These are phyloP conservation scores for Chymomyza caudatula DNA, from an alignment of 2,888 invertebrate genomes.

Conservation along the genomic window DNA sequence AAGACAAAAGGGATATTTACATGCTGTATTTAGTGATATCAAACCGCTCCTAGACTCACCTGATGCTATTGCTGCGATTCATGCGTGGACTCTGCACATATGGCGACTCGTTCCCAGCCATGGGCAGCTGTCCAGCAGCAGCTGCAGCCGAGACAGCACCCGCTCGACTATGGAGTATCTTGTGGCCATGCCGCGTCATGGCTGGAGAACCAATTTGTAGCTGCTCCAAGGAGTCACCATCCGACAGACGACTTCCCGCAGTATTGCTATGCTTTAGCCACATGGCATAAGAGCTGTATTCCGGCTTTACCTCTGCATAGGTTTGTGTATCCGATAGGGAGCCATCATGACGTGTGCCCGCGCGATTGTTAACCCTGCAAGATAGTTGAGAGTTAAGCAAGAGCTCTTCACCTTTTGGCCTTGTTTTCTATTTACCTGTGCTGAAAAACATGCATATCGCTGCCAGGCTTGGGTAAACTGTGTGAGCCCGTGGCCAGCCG, in stretches of 20 bases:
- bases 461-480: constrained; percentile 88
- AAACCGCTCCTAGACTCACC: constrained; percentile 80
- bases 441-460: constrained; percentile 82
- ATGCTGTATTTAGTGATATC: constrained; percentile 8
- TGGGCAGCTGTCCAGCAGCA: constrained; percentile 40
- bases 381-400: not conserved
- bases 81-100: constrained; percentile 82
- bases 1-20: constrained; percentile 7
- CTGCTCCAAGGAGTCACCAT: constrained; percentile 93
- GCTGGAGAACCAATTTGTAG: constrained; percentile 86
- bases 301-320: constrained; percentile 85
- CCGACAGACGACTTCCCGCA: constrained; percentile 88
- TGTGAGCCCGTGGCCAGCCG: constrained; percentile 91
- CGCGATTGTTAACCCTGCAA: constrained; percentile 67
- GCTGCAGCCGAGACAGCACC: constrained; percentile 35
- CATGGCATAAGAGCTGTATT: constrained; percentile 90
- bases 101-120: constrained; percentile 73
- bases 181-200: constrained; percentile 79
- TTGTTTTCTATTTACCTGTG: constrained; percentile 79
- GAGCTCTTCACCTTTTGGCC: no score
- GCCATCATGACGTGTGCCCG: constrained; percentile 84
- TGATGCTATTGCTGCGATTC: constrained; percentile 94
- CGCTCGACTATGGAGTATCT: constrained; percentile 75
- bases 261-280: constrained; percentile 93
- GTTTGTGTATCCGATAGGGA: constrained; percentile 92